Evolutionary conservation across 2,113 vertebrate genomes (phyloP), one percentile per base, ranked within the genome.

Genomic region (Oryzias javanicus): DNA sequence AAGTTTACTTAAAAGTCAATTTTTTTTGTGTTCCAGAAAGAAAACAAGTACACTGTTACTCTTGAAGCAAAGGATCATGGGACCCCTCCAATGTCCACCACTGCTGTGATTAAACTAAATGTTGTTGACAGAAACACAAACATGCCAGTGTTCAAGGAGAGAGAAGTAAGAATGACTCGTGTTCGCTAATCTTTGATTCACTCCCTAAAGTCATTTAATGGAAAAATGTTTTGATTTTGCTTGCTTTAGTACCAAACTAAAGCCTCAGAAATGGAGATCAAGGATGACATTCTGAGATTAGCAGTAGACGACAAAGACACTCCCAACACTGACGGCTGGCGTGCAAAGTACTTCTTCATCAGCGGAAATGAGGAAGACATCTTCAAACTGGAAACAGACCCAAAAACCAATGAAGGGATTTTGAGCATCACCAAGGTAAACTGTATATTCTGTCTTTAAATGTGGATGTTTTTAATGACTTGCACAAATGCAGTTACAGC

Each of bases 361-460:
- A 19, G 60, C 6, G 93, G 93, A 44, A 92, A 94, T 1, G 86
- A 94, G 40, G 85, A 84, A 0, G 57, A 13, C 1, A 80, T 82
- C 52, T 95, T 91, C 64, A 61, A 81, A 51, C 60, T 95, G 22
- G 49, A 60, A 47, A 93, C 92, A 0, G 92, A 98, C 75, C 88
- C 88, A 0, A 14, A 64, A 14, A 94, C 92, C 50, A 95, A 93
- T 10, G 91, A 94, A 19, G 94, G 94, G 1, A 64, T 95, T 49
- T 46, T 95, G 35, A 89, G 61, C 13, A 52, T 95, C 14, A 42
- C 91, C 41, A 87, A 95, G 94, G 94, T 94, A 90, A n/a, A 62
- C 5, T 44, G 7, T 17, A 18, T 35, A 45, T 14, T 35, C 0
- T 4, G 16, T 14, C 14, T 52, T 4, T 59, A 1, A 67, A 25